phyloP scores from a whole-genome alignment of 2,888 invertebrate species.

The Amaurobius ferox region DNA sequence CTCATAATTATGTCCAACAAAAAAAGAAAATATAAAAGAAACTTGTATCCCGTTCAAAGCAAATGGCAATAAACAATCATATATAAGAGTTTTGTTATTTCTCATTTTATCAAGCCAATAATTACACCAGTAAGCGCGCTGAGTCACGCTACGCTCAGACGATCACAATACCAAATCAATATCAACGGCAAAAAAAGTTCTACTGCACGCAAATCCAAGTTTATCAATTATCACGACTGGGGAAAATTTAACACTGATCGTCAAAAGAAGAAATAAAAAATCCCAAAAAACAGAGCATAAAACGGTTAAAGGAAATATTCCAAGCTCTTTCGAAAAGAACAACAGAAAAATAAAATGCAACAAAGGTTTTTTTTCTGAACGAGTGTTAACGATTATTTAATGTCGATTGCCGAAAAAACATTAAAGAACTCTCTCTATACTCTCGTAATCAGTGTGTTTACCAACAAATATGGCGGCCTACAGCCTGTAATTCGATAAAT shows the following conservation, averaged over 20 bases:
- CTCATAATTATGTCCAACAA: not conserved
- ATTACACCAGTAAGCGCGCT: not conserved
- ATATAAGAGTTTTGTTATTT: not conserved
- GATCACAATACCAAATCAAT: constrained; percentile 24
- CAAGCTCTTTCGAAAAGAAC: not conserved
- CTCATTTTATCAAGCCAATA: not conserved
- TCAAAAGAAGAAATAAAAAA: not conserved
- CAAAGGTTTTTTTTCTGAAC: not conserved
- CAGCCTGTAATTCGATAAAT: constrained; percentile 36
- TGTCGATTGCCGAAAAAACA: constrained; percentile 28
- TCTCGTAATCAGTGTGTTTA: constrained; percentile 29
- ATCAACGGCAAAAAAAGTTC: not conserved
- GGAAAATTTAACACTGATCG: not conserved
- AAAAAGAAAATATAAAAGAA: not conserved
- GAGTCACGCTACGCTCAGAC: constrained; percentile 29
- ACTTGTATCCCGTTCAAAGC: not conserved
- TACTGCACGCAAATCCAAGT: constrained; percentile 4
- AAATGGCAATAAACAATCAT: not conserved
- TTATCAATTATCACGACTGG: constrained; percentile 23
- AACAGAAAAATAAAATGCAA: not conserved
- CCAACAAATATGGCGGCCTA: constrained; percentile 44
- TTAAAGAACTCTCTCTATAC: not conserved
- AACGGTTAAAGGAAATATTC: constrained; percentile 13
- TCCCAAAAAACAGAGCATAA: not conserved
- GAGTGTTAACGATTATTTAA: constrained; percentile 31